Base-by-base conservation (phyloP, 2,888 invertebrate genomes). In the Pseudeuparius sepicola region DNA sequence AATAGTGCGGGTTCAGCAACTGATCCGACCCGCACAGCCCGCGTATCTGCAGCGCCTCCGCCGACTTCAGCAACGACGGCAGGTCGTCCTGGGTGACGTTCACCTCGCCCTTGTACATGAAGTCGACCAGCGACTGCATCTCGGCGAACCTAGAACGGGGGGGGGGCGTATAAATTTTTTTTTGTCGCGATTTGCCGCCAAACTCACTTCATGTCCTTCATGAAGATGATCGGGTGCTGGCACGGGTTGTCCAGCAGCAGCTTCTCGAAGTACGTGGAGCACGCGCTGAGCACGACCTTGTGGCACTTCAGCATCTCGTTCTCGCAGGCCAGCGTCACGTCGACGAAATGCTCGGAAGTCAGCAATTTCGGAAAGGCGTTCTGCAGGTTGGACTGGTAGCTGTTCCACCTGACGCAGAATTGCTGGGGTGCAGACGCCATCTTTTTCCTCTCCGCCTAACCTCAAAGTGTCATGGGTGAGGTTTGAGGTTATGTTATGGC, bases 41-140 rank as follows among this genome's bases (percentile, higher is more conserved):
- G 52, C 85, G 73, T 39, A 87, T 84, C 55, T 87, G 84, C 48
- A 88, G 57, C 10, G 85, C 80, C 54, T 87, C 86, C 1, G 88
- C 88, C 1, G 85, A 84, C 53, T 80, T 80, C 6, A 88, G 63
- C n/a, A 88, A 60, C 46, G 82, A 80, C 17, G 84, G 80, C 31
- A 88, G 63, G 40, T 86, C 84, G 36, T 86, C 84, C 51, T 87
- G 86, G 3, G 84, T 82, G 1, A 87, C 85, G 54, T 85, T 86
- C 17, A 87, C 87, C 57, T 88, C 87, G 0, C 87, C 88, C 54
- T 84, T 84, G 60, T 88, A 88, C 87, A 88, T 88, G 56, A 87
- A 88, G 61, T 86, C 86, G 18, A 88, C 85, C 26, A 88, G 63
- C 0, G 85, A 85, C 52, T 87, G 84, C 62, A 88, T 80, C 53